A percentile compares a stretch with the other conserved stretches of the same genome.
Conservation (phyloP, 1,140 invertebrate genomes). For the Andrena cerasifolii region DNA sequence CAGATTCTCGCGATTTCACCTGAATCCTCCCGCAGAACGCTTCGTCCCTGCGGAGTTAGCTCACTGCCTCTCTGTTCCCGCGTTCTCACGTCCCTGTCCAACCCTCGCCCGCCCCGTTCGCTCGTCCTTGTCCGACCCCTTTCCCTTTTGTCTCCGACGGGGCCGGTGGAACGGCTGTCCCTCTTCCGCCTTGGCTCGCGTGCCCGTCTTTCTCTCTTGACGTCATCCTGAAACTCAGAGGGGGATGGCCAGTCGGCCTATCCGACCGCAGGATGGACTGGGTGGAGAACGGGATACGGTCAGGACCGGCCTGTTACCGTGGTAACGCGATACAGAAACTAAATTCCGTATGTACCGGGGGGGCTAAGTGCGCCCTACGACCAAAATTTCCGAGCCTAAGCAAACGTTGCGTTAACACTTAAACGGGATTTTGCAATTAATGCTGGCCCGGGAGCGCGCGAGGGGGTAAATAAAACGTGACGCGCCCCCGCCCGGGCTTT, state of each 20-base stretch:
- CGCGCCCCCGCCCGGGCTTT: neutral
- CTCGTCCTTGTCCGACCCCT: constrained; percentile 7
- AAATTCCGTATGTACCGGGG: constrained; percentile 61
- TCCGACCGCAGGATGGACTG: constrained; percentile 60
- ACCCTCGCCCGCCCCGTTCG: neutral
- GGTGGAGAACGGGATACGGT: constrained; percentile 53
- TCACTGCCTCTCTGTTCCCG: neutral
- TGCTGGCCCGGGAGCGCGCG: constrained; percentile 7
- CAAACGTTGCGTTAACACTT: constrained; percentile 61
- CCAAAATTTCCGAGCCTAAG: constrained; percentile 62
- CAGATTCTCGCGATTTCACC: constrained; percentile 43
- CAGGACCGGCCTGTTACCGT: constrained; percentile 55
- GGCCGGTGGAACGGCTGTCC: too few relatives aligned
- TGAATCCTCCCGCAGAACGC: constrained; percentile 32
- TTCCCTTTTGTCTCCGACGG: neutral
- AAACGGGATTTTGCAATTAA: constrained; percentile 61
- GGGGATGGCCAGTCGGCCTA: constrained; percentile 49
- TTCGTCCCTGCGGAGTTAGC: constrained; percentile 26
- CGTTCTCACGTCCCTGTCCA: neutral
- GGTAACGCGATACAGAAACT: constrained; percentile 66
- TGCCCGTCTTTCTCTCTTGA: constrained; percentile 11
- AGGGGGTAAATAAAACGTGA: constrained; percentile 31
- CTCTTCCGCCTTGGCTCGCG: neutral
- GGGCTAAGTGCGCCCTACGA: constrained; percentile 58
- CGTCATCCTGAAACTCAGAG: constrained; percentile 50